These are phyloP conservation scores for Brachionus manjavacas DNA, from an alignment of 1,140 invertebrate genomes.

Conservation along the genomic window DNA sequence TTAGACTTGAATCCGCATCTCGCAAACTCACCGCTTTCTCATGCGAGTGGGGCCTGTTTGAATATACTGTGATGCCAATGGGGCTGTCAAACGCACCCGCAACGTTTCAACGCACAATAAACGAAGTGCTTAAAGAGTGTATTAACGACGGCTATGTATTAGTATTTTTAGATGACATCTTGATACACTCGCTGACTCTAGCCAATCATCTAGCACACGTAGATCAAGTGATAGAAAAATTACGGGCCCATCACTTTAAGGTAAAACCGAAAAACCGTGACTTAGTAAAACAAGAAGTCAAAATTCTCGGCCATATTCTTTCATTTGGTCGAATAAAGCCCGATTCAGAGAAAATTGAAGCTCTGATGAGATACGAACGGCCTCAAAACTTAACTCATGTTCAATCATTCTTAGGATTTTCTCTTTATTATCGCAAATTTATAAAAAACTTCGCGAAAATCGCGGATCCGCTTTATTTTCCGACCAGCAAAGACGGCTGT, in stretches of 20 bases:
- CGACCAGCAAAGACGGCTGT: not conserved
- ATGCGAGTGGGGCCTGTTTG: not conserved
- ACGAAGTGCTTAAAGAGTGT: not conserved
- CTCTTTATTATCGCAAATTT: no score
- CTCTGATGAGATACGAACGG: not conserved
- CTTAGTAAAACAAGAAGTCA: no score
- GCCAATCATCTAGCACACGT: not conserved
- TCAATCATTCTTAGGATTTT: not conserved
- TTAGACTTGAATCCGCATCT: no score
- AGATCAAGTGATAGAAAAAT: no score
- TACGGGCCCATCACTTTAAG: no score
- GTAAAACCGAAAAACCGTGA: no score
- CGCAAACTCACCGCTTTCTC: no score
- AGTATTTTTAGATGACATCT: not conserved
- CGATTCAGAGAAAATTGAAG: not conserved
- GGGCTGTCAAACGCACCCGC: not conserved
- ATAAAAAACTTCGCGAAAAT: not conserved
- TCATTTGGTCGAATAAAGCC: not conserved
- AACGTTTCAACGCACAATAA: not conserved
- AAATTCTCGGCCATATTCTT: no score
- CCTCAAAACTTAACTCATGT: not conserved
- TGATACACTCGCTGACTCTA: not conserved
- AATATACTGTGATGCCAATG: slow-evolving; percentile 28
- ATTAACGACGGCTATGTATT: not conserved
- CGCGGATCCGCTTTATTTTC: not conserved